Evolutionary conservation across 2,888 invertebrate species (phyloP).

Genomic region (Yponomeuta plumbellus): DNA sequence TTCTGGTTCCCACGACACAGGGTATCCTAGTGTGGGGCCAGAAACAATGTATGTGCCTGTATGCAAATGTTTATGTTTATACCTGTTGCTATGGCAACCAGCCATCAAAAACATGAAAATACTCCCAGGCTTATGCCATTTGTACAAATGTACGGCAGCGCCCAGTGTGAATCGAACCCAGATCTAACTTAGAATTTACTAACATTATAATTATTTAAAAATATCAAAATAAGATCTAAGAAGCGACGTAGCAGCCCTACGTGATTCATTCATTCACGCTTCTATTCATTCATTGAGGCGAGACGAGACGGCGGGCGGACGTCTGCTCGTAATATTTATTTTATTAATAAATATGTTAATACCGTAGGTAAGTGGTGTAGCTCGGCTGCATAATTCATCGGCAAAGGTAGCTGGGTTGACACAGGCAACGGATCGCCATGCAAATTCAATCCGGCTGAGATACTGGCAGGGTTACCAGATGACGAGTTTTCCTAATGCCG

Average conservation of each 20-base stretch:
- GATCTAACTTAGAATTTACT: too few species aligned
- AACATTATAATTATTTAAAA: background rate
- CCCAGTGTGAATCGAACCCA: too few species aligned
- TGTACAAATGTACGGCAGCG: too few species aligned
- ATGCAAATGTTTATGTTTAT: too few species aligned
- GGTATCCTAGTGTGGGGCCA: too few species aligned
- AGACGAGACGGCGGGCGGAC: slow-evolving; percentile 46
- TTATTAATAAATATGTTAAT: slow-evolving; percentile 78
- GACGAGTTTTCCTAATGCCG: too few species aligned
- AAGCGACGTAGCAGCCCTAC: background rate
- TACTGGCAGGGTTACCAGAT: too few species aligned
- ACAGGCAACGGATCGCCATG: slow-evolving; percentile 73
- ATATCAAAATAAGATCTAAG: background rate
- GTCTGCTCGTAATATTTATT: slow-evolving; percentile 64
- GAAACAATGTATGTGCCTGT: too few species aligned
- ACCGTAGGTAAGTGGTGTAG: slow-evolving; percentile 65
- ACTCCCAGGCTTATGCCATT: too few species aligned
- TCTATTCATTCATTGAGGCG: slow-evolving; percentile 37
- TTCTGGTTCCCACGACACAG: too few species aligned
- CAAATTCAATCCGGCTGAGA: slow-evolving; percentile 72
- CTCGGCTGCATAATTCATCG: slow-evolving; percentile 69
- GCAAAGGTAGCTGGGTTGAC: slow-evolving; percentile 68
- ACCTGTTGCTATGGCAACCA: too few species aligned
- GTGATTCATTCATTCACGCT: slow-evolving; percentile 10
- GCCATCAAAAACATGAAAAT: too few species aligned